Evolutionary conservation across 2,113 vertebrate genomes (phyloP), one percentile per base, ranked within the genome.

Genomic region (Rostratula benghalensis): DNA sequence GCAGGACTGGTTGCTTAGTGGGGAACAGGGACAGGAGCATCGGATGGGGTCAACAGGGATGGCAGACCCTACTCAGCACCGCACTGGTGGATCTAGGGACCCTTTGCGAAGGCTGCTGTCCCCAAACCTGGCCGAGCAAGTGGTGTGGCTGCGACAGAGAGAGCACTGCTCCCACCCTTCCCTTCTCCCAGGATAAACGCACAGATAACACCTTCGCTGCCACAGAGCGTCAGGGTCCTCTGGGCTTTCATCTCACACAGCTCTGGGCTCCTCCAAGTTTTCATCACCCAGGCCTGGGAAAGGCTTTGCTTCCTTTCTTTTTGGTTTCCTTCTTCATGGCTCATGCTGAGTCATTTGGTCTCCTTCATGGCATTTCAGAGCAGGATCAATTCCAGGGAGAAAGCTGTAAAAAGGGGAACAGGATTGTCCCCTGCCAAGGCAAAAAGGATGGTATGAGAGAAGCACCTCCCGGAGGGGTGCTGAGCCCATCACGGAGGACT

Each of bases 31-130:
- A 35, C 24, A 39, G 70, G 37, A 48, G 60, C 61, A 24, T 9
- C 0, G 1, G n/a, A 45, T 2, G 1, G 35, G 54, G 33, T 10
- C 41, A 9, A 39, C 0, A 1, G 23, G 56, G 39, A 20, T n/a
- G 76, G 24, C 70, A 54, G 41, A 31, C 31, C n/a, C 39, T 0
- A 1, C 56, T 9, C 48, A 35, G 39, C 1, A 1, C 57, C 1
- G 17, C 9, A 11, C 35, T 21, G 3, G 30, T 27, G 17, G 17
- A 23, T 31, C 67, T 43, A n/a, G 63, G 16, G 63, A 80, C 56
- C 61, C 63, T 46, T 12, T 5, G 16, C 1, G 2, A 53, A 23
- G 51, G 21, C 24, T 68, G 84, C 12, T 57, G 30, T 6, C 76
- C 46, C 63, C 67, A 63, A 50, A 91, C 1, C 13, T 1, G 3